A percentile compares a stretch with the other conserved stretches of the same genome.
Evolutionary conservation across 2,888 invertebrate genomes (phyloP).

Genomic region (Caenorhabditis angaria): DNA sequence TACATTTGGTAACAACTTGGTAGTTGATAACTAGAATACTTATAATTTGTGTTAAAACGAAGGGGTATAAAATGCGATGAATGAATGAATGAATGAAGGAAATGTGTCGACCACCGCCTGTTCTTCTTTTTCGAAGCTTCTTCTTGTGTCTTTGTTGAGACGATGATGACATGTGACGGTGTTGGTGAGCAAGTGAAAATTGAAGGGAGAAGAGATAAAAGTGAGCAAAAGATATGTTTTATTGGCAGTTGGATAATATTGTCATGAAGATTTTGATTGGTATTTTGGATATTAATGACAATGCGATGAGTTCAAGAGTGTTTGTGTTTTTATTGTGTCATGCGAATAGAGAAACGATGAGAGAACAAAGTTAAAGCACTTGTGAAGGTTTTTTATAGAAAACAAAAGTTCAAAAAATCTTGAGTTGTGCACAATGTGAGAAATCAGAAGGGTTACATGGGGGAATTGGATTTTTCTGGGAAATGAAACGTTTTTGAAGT

Average conservation of each 20-base stretch:
- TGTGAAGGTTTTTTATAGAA: too few species aligned
- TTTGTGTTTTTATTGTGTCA: too few species aligned
- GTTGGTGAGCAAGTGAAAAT: not conserved
- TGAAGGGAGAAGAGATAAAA: not conserved
- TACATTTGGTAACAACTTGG: not conserved
- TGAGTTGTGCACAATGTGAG: too few species aligned
- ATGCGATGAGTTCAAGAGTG: not conserved
- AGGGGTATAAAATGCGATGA: not conserved
- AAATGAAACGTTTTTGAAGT: too few species aligned
- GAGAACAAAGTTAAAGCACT: too few species aligned
- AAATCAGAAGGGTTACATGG: too few species aligned
- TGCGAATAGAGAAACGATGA: too few species aligned
- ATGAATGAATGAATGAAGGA: not conserved
- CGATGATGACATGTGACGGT: slow-evolving; percentile 1
- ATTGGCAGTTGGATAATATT: slow-evolving; percentile 1
- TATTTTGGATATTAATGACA: not conserved
- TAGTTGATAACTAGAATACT: not conserved
- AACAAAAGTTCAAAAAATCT: too few species aligned
- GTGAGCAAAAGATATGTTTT: not conserved
- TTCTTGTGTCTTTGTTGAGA: not conserved
- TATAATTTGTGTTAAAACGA: not conserved
- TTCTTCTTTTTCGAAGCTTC: too few species aligned
- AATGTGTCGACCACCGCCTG: not conserved
- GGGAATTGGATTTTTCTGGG: too few species aligned
- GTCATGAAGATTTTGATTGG: slow-evolving; percentile 4